Percentiles rank a stretch among this genome's conserved stretches.
These are phyloP conservation scores for Sinella curviseta DNA, from an alignment of 1,140 invertebrate species.

Conservation along the genomic window DNA sequence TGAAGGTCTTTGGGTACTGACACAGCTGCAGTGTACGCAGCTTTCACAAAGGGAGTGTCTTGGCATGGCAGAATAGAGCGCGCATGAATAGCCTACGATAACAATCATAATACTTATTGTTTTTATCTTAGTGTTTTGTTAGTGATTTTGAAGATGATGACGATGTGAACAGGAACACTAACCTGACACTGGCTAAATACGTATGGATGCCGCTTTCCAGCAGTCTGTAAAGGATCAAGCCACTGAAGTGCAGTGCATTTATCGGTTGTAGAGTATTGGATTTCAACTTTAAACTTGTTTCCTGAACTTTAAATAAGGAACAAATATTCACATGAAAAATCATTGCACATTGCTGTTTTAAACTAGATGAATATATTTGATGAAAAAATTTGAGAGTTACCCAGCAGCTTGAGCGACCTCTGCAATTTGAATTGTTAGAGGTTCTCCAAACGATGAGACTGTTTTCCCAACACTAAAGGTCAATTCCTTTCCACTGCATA, in stretches of 20 bases:
- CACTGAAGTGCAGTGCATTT: constrained; percentile 82
- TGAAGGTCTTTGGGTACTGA: constrained; percentile 73
- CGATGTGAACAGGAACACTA: constrained; percentile 44
- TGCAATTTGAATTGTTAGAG: constrained; percentile 71
- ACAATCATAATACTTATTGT: background rate
- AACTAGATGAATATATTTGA: constrained; percentile 58
- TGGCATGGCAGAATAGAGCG: constrained; percentile 88
- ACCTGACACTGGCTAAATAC: constrained; percentile 91
- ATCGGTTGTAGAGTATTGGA: constrained; percentile 74
- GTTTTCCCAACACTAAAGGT: constrained; percentile 65
- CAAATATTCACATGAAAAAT: constrained; percentile 11
- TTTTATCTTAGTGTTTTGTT: background rate
- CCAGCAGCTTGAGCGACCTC: constrained; percentile 40
- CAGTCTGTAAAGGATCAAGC: constrained; percentile 81
- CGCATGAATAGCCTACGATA: constrained; percentile 77
- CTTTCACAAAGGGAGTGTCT: constrained; percentile 89
- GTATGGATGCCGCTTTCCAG: constrained; percentile 82
- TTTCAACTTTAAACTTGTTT: constrained; percentile 59
- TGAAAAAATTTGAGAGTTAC: constrained; percentile 48
- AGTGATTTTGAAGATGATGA: background rate
- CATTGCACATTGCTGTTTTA: constrained; percentile 24
- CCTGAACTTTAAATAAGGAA: constrained; percentile 2
- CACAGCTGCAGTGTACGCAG: constrained; percentile 77
- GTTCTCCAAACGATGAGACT: constrained; percentile 71
- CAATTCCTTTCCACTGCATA: constrained; percentile 61